A percentile compares a stretch with the other conserved stretches of the same genome.
These are phyloP conservation scores for Oscarella lobularis DNA, from an alignment of 37 sponge, comb jelly and placozoan genomes.

Conservation along the genomic window DNA sequence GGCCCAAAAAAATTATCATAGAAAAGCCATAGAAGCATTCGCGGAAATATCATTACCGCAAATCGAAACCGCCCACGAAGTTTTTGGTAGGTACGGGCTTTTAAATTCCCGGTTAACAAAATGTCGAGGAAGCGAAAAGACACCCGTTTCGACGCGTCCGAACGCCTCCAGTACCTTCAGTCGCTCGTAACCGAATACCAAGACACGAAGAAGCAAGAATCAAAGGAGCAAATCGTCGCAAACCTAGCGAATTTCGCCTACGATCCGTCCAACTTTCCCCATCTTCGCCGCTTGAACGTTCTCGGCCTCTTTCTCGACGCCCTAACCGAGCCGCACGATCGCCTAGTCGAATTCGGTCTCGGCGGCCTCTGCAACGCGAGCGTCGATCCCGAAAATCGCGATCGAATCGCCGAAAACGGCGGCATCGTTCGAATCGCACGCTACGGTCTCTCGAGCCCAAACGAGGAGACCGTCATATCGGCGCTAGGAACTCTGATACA, in stretches of 20 bases:
- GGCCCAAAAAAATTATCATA: too few species aligned
- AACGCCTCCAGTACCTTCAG: neutral
- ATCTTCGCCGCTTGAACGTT: constrained; percentile 57
- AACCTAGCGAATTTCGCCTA: neutral
- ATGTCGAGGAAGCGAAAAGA: too few species aligned
- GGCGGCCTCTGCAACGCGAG: constrained; percentile 78
- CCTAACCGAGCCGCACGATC: constrained; percentile 57
- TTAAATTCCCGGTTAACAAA: too few species aligned
- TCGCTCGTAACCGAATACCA: neutral
- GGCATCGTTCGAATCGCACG: constrained; percentile 34
- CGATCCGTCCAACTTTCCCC: neutral
- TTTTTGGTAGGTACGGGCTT: too few species aligned
- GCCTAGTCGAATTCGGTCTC: constrained; percentile 67
- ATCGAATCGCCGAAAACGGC: constrained; percentile 48
- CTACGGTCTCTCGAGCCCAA: constrained; percentile 39
- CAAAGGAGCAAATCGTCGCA: neutral
- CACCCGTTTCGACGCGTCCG: too few species aligned
- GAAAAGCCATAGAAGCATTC: too few species aligned
- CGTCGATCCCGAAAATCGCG: constrained; percentile 34
- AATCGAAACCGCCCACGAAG: too few species aligned
- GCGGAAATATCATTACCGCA: too few species aligned
- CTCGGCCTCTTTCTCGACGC: constrained; percentile 73
- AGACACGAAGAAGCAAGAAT: neutral
- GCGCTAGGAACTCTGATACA: constrained; percentile 60
- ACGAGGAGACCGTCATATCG: constrained; percentile 66